Evolutionary conservation across 2,797 vertebrate species (phyloP), one percentile per base, ranked within the genome.

Genomic region (Acanthurus leucopareius): DNA sequence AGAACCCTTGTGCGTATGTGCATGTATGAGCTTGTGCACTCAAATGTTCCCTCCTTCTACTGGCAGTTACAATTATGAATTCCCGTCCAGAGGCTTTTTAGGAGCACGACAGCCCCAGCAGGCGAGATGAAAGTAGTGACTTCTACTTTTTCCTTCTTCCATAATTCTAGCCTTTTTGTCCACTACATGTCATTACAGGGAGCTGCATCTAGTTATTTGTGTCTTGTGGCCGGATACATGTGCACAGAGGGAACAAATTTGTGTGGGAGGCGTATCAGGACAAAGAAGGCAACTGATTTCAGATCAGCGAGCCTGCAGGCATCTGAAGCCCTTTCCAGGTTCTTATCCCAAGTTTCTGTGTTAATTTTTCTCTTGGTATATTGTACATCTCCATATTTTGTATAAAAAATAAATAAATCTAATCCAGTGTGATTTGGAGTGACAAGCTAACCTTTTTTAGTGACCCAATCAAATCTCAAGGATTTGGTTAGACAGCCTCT

Each of bases 121-220:
- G 89, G 89, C 83, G n/a, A 89, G 88, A 92, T 91, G 83, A 92
- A 93, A 93, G 91, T 86, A 85, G 88, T 89, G 89, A 92, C 90
- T 91, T 32, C 32, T 32, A 32, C 32, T 88, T 83, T 82, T 82
- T 40, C 10, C 88, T 77, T 81, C 85, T 89, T 89, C 87, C 86
- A 87, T 94, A 94, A 95, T 94, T 93, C 90, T 90, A 93, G 90
- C 88, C 88, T 84, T 89, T 93, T 83, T 80, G 91, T 94, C 93
- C 91, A 90, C 92, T 92, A 91, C 86, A 89, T 95, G 90, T 95
- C 89, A 94, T 94, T 95, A 95, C 85, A 88, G 89, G 86, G 92
- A 93, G 83, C 93, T 93, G 91, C 87, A 93, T 93, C 87, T 91
- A 93, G 93, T 94, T 94, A 95, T 95, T 94, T 94, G 93, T 93